phyloP scores from a whole-genome alignment of 2,888 invertebrate genomes.

The Cyclophora albipunctata region DNA sequence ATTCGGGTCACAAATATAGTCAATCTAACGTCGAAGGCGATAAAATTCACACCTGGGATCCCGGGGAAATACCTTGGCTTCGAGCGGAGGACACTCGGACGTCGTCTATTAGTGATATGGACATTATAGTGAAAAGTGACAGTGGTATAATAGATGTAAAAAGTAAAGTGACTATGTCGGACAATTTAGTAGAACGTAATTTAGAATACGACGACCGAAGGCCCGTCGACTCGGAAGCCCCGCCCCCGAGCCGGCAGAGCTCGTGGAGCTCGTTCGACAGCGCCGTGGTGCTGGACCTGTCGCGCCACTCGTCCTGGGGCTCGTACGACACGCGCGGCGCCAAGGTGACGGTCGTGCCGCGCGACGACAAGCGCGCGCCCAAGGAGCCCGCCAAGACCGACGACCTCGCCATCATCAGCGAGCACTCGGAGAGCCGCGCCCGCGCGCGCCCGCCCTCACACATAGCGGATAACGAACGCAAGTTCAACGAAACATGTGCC shows the following conservation, averaged over 20 bases:
- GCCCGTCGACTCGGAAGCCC: conserved; percentile 39
- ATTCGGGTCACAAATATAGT: conserved; percentile 39
- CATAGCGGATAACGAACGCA: conserved; percentile 56
- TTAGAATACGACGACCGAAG: conserved; percentile 73
- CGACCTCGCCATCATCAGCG: conserved; percentile 58
- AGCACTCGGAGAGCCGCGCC: conserved; percentile 40
- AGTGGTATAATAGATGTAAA: conserved; percentile 66
- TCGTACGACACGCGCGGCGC: conserved; percentile 79
- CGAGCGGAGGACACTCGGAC: conserved; percentile 41
- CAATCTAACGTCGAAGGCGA: conserved; percentile 48
- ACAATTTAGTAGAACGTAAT: conserved; percentile 81
- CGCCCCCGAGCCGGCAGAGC: conserved; percentile 77
- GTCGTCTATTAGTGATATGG: conserved; percentile 38
- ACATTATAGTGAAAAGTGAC: conserved; percentile 69
- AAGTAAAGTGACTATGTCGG: conserved; percentile 59
- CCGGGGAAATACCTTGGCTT: conserved; percentile 68
- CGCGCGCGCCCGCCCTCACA: conserved; percentile 24
- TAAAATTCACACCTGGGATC: conserved; percentile 81
- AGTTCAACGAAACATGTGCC: conserved; percentile 75
- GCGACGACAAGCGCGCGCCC: conserved; percentile 39
- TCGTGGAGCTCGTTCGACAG: conserved; percentile 88
- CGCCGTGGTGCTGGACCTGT: conserved; percentile 82
- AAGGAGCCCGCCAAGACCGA: conserved; percentile 32
- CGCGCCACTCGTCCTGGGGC: conserved; percentile 89
- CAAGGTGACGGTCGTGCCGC: conserved; percentile 25